A percentile compares a stretch with the other conserved stretches of the same genome.
Conservation (phyloP, 1,140 invertebrate genomes). For the Dreissena polymorpha region DNA sequence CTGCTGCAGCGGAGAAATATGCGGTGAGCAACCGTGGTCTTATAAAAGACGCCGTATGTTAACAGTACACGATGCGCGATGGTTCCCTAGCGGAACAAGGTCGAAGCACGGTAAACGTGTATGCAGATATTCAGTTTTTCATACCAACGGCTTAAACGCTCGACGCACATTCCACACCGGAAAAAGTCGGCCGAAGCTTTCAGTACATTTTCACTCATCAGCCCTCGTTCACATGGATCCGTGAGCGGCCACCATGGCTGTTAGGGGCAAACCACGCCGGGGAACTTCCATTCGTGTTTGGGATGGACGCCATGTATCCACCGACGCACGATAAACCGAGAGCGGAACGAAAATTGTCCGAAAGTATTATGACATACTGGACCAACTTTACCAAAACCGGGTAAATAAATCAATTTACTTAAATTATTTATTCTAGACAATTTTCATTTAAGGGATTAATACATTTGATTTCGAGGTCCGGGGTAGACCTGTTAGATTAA, state of each 20-base stretch:
- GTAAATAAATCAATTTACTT: conserved; percentile 83
- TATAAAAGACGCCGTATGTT: conserved; percentile 49
- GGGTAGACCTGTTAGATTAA: not conserved
- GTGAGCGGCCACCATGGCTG: conserved; percentile 51
- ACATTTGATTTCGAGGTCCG: not conserved
- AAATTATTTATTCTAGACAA: no score
- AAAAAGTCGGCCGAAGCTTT: conserved; percentile 17
- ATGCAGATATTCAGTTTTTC: conserved; percentile 61
- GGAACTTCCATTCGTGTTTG: conserved; percentile 63
- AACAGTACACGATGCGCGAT: conserved; percentile 34
- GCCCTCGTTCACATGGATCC: no score
- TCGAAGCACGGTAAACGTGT: conserved; percentile 53
- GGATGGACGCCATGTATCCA: conserved; percentile 42
- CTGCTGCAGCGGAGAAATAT: conserved; percentile 48
- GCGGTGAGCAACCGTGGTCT: conserved; percentile 21
- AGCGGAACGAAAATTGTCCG: conserved; percentile 91
- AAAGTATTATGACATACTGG: conserved; percentile 94
- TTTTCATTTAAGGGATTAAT: not conserved
- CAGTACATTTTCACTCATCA: conserved; percentile 62
- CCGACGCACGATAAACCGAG: conserved; percentile 76
- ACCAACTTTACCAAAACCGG: conserved; percentile 97
- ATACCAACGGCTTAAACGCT: conserved; percentile 53
- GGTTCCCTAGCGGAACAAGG: conserved; percentile 49
- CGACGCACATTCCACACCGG: conserved; percentile 13
- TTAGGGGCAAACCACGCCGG: conserved; percentile 59